These are phyloP conservation scores for Eira barbara DNA, from an alignment of 2,113 vertebrate species.

Conservation along the genomic window DNA sequence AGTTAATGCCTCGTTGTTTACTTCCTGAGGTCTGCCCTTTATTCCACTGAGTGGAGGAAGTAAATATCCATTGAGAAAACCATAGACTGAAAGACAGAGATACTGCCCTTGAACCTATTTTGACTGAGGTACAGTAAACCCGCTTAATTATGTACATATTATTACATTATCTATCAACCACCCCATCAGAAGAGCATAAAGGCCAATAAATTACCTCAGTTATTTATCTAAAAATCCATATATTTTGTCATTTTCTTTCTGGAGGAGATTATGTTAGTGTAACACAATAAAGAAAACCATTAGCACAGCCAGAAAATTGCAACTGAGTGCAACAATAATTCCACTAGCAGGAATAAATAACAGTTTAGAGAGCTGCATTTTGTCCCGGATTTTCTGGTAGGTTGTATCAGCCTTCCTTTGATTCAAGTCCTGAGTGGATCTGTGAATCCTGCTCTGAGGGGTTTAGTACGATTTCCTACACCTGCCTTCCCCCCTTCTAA, in stretches of 20 bases:
- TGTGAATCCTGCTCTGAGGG: not conserved
- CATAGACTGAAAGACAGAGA: conserved; percentile 27
- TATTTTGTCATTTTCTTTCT: conserved; percentile 73
- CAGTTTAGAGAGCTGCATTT: conserved; percentile 44
- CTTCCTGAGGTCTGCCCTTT: not conserved
- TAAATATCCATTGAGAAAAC: conserved; percentile 12
- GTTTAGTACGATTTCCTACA: not conserved
- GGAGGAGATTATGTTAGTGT: conserved; percentile 67
- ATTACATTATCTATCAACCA: conserved; percentile 78
- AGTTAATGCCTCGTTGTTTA: not conserved
- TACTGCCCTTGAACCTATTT: conserved; percentile 62
- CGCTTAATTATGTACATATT: conserved; percentile 78
- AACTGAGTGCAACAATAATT: conserved; percentile 77
- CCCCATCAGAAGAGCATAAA: conserved; percentile 82
- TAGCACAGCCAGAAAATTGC: conserved; percentile 76
- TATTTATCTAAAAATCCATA: conserved; percentile 82
- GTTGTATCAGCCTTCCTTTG: not conserved
- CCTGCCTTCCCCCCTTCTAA: not conserved
- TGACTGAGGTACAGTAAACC: conserved; percentile 73
- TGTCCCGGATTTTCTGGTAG: not conserved
- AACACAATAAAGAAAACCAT: conserved; percentile 70
- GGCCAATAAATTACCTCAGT: conserved; percentile 84
- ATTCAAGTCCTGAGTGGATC: not conserved
- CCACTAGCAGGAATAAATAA: conserved; percentile 75
- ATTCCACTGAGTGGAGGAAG: not conserved